Percentiles rank a stretch among this genome's conserved stretches.
Evolutionary conservation across 2,797 vertebrate species (phyloP).

Genomic region (Lophius americanus): DNA sequence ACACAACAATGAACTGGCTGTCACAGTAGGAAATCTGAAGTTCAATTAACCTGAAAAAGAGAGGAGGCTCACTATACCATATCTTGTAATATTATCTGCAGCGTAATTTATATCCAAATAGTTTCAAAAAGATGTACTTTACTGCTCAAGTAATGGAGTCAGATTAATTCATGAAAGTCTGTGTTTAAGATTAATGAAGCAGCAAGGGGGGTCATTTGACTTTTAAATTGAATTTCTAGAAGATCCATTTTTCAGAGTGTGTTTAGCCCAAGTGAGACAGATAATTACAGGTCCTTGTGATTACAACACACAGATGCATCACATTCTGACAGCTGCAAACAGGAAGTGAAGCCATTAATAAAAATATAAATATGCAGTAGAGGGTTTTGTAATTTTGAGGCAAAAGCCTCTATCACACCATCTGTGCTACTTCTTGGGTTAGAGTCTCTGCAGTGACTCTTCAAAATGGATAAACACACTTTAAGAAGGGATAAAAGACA

Average conservation of each 20-base stretch:
- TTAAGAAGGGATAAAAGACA: constrained; percentile 54
- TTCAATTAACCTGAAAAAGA: constrained; percentile 63
- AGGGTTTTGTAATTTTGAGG: constrained; percentile 58
- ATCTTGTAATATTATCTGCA: constrained; percentile 52
- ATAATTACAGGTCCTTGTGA: constrained; percentile 68
- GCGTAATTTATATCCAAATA: constrained; percentile 59
- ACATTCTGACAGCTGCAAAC: constrained; percentile 54
- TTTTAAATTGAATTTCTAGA: constrained; percentile 70
- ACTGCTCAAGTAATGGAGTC: constrained; percentile 50
- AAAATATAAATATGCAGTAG: constrained; percentile 46
- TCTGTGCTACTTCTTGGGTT: constrained; percentile 37
- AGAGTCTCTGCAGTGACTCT: constrained; percentile 30
- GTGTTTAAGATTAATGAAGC: constrained; percentile 70
- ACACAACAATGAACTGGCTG: constrained; percentile 25
- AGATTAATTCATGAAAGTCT: constrained; percentile 61
- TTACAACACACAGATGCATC: constrained; percentile 62
- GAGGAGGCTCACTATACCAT: constrained; percentile 33
- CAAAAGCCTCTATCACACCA: constrained; percentile 47
- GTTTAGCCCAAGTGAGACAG: constrained; percentile 53
- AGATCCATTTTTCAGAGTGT: constrained; percentile 64
- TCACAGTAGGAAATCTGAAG: constrained; percentile 40
- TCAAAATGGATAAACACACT: constrained; percentile 41
- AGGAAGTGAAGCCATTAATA: constrained; percentile 59
- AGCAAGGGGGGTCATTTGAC: constrained; percentile 55
- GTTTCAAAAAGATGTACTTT: constrained; percentile 59